phyloP scores from a whole-genome alignment of 1,140 invertebrate species.

The Diplogasteroides magnus region DNA sequence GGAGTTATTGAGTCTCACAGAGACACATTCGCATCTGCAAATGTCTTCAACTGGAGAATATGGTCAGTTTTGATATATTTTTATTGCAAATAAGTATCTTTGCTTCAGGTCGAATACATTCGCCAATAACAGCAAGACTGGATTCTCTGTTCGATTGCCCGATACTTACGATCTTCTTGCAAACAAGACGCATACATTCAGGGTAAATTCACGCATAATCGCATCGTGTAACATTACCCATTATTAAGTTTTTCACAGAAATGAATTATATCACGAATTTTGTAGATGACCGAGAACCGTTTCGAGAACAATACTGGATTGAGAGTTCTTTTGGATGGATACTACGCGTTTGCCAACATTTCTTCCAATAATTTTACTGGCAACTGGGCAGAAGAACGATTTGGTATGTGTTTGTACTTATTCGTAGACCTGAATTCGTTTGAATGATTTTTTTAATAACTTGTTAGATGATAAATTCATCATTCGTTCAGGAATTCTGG shows the following conservation, averaged over 20 bases:
- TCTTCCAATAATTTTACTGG: slow-evolving; percentile 76
- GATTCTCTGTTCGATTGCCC: slow-evolving; percentile 76
- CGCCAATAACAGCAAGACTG: slow-evolving; percentile 74
- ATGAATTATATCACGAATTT: slow-evolving; percentile 34
- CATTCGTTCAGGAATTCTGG: slow-evolving; percentile 67
- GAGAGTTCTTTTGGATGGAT: slow-evolving; percentile 76
- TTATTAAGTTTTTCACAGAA: no score
- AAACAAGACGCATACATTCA: slow-evolving; percentile 83
- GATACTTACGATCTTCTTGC: slow-evolving; percentile 92
- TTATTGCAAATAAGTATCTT: not conserved
- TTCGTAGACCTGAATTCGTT: no score
- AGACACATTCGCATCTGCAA: slow-evolving; percentile 82
- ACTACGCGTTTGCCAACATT: slow-evolving; percentile 74
- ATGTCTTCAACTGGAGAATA: slow-evolving; percentile 85
- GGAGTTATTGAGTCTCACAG: slow-evolving; percentile 77
- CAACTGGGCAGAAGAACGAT: slow-evolving; percentile 62
- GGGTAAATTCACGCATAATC: slow-evolving; percentile 62
- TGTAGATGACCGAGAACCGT: slow-evolving; percentile 65
- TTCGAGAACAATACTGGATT: slow-evolving; percentile 81
- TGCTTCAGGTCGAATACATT: slow-evolving; percentile 70
- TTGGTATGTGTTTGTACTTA: not conserved
- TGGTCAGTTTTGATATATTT: slow-evolving; percentile 56
- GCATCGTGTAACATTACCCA: slow-evolving; percentile 16
- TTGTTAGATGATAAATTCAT: not conserved
- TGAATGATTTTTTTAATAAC: no score